Conservation (phyloP, 2,797 vertebrate species). For the Todus mexicanus region DNA sequence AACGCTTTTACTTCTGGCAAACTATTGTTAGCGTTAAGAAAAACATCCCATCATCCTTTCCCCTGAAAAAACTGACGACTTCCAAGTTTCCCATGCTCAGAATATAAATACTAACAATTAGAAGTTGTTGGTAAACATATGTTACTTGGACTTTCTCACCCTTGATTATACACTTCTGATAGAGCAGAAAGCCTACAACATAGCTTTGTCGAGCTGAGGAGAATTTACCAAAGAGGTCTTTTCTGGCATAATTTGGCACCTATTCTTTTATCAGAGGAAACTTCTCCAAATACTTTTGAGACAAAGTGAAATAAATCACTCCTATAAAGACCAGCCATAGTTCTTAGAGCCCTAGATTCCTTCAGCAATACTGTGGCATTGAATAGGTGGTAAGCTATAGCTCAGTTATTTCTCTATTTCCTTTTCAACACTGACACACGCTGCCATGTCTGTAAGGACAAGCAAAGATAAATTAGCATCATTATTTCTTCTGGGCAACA, state of each 20-base stretch:
- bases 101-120: not conserved
- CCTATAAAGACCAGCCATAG: not conserved
- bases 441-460: constrained; percentile 18
- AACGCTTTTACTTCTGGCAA: not conserved
- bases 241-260: not conserved
- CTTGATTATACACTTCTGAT: not conserved
- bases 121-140: not conserved
- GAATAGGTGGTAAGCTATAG: not conserved
- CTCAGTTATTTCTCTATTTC: constrained; percentile 56
- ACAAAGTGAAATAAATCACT: not conserved
- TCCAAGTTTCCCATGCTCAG: not conserved
- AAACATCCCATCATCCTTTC: not conserved
- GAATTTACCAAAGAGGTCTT: not conserved
- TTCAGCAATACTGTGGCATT: not conserved
- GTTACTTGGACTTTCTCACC: not conserved
- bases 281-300: not conserved
- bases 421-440: constrained; percentile 1
- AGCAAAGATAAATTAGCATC: constrained; percentile 70
- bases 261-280: not conserved
- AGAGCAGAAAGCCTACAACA: not conserved
- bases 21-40: not conserved
- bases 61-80: not conserved
- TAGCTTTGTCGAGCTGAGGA: not conserved
- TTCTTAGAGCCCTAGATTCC: not conserved
- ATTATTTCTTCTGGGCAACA: constrained; percentile 64